phyloP scores from a whole-genome alignment of 2,888 invertebrate genomes.

The Drosophila nr. medialis region DNA sequence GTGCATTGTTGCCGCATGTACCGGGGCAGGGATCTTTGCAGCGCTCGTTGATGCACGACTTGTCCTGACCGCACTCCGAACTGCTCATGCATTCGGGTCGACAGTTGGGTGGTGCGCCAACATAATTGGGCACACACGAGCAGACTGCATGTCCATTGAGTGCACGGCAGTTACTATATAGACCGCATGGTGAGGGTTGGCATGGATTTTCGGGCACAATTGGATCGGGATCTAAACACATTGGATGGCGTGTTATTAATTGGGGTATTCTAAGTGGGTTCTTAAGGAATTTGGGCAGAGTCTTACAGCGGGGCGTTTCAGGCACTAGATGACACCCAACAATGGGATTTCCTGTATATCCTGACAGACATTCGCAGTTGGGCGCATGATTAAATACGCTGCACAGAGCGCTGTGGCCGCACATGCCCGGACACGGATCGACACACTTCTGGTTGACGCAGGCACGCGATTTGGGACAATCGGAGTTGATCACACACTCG shows the following conservation, averaged over 20 bases:
- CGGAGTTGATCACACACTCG: constrained; percentile 88
- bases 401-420: constrained; percentile 92
- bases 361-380: constrained; percentile 87
- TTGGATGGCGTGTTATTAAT: constrained; percentile 55
- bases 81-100: constrained; percentile 93
- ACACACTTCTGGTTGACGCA: constrained; percentile 91
- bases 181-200: constrained; percentile 91
- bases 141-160: constrained; percentile 91
- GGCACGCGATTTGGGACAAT: constrained; percentile 88
- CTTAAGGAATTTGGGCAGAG: constrained; percentile 13
- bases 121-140: constrained; percentile 91
- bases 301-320: constrained; percentile 82
- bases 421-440: constrained; percentile 93
- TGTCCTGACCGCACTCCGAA: constrained; percentile 92
- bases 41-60: constrained; percentile 91
- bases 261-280: constrained; percentile 13
- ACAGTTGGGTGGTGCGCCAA: constrained; percentile 92
- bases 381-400: constrained; percentile 89
- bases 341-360: constrained; percentile 88
- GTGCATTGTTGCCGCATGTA: constrained; percentile 92
- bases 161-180: constrained; percentile 91
- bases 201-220: constrained; percentile 86
- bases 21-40: constrained; percentile 93
- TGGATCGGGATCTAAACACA: constrained; percentile 75
- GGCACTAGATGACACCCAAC: constrained; percentile 84